Conservation (phyloP, 2,888 invertebrate genomes). For the Bembecia ichneumoniformis region DNA sequence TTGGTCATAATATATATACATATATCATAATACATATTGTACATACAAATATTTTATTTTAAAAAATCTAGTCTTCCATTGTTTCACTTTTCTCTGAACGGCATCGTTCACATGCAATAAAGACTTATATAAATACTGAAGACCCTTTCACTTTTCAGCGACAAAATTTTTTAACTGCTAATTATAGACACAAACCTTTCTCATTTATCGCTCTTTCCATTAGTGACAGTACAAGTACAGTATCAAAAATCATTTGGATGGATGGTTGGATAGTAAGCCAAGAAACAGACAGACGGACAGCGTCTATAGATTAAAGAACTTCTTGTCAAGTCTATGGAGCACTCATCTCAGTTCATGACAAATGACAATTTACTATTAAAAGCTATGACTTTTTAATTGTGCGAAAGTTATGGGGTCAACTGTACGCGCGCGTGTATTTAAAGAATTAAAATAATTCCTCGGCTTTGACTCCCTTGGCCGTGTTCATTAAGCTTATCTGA, state of each 20-base stretch:
- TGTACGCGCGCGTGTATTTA: background rate
- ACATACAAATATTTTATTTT: too few species aligned
- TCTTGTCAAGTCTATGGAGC: background rate
- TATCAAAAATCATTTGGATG: background rate
- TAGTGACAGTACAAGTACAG: background rate
- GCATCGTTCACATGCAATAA: background rate
- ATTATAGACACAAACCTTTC: background rate
- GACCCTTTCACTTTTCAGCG: too few species aligned
- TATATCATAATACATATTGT: too few species aligned
- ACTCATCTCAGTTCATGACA: background rate
- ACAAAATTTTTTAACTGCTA: too few species aligned
- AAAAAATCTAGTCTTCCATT: too few species aligned
- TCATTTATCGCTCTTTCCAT: background rate
- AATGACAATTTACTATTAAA: background rate
- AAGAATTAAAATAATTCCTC: constrained; percentile 3
- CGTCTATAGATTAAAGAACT: background rate
- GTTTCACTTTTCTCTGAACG: too few species aligned
- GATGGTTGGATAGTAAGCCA: too few species aligned
- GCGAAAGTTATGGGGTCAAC: background rate
- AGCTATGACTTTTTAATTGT: background rate
- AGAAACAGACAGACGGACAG: too few species aligned
- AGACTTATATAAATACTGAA: background rate
- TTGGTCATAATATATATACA: too few species aligned
- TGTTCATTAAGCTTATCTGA: constrained; percentile 13
- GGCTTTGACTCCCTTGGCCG: constrained; percentile 19